Evolutionary conservation across 2,888 invertebrate species (phyloP).

Genomic region (Drosophila ustulata): DNA sequence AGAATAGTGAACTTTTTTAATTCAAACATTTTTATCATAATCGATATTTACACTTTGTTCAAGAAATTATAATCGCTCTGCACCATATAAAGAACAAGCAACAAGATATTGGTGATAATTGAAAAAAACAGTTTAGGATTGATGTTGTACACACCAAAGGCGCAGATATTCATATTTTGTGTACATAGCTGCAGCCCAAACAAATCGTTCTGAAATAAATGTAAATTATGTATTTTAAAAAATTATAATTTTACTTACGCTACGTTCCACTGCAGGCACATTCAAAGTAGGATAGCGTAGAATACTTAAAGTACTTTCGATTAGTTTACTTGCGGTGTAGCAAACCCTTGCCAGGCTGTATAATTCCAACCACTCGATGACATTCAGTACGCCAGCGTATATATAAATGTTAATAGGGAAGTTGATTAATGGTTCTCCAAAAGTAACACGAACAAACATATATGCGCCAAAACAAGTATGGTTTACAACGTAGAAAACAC

Average conservation of each 20-base stretch:
- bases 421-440: neutral
- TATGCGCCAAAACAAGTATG: conserved; percentile 4
- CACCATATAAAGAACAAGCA: conserved; percentile 46
- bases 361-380: neutral
- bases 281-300: conserved; percentile 2
- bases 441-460: neutral
- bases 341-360: conserved; percentile 8
- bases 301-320: conserved; percentile 10
- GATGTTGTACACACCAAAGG: conserved; percentile 23
- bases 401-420: neutral
- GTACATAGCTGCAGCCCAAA: conserved; percentile 35
- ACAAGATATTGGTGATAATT: conserved; percentile 5
- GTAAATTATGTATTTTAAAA: neutral
- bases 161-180: conserved; percentile 18
- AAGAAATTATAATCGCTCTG: conserved; percentile 23
- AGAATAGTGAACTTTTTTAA: neutral
- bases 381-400: neutral
- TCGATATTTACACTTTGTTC: neutral
- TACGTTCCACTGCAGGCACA: neutral
- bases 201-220: conserved; percentile 33
- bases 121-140: conserved; percentile 24
- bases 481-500: neutral
- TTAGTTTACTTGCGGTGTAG: neutral
- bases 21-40: neutral
- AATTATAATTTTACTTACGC: conserved; percentile 19